Conservation (phyloP, 2,113 vertebrate genomes). For the Callocephalon fimbriatum region DNA sequence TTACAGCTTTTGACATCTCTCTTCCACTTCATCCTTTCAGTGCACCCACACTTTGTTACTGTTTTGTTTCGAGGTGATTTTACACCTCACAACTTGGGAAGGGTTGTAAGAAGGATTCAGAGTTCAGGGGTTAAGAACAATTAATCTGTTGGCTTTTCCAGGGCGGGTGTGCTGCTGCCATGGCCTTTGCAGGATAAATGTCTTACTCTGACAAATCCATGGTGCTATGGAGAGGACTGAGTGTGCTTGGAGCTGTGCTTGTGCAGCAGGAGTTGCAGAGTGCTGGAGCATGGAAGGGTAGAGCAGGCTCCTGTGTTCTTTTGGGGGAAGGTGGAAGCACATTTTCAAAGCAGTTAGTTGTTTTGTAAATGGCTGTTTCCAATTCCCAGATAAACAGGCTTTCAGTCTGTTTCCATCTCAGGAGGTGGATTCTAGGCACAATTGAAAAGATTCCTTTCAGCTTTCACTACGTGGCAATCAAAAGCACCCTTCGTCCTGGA, state of each 20-base stretch:
- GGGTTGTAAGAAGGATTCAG: background rate
- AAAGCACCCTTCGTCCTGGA: background rate
- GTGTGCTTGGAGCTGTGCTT: background rate
- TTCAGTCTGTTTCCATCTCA: background rate
- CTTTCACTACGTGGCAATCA: background rate
- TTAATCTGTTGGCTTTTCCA: conserved; percentile 55
- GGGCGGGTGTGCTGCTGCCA: background rate
- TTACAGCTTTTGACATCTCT: background rate
- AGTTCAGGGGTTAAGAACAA: conserved; percentile 68
- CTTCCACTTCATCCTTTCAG: background rate
- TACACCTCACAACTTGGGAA: background rate
- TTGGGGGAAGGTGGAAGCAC: background rate
- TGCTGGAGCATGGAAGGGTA: background rate
- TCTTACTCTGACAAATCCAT: conserved; percentile 69
- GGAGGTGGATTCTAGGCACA: background rate
- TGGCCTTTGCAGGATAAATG: conserved; percentile 70
- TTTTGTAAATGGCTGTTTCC: background rate
- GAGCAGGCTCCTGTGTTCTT: background rate
- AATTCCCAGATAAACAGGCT: background rate
- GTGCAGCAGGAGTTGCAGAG: background rate
- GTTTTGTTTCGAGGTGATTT: background rate
- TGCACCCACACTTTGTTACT: background rate
- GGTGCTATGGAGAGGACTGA: background rate
- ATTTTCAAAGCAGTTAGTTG: background rate
- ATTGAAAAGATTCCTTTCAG: background rate